These are phyloP conservation scores for Otolemur crassicaudatus DNA, from an alignment of 2,797 vertebrate species.

Conservation along the genomic window DNA sequence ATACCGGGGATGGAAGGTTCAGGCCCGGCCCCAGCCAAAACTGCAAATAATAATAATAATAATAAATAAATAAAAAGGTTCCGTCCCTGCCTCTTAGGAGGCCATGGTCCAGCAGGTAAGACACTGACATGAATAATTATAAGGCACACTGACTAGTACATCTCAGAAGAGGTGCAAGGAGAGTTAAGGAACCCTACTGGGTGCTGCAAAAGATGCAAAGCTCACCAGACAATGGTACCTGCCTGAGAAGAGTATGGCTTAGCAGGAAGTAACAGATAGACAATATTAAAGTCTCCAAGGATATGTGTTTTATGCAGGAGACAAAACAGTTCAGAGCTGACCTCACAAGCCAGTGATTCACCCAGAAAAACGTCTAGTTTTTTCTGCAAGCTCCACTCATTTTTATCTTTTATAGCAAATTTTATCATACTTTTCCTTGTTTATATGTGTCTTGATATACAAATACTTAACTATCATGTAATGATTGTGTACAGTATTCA, in stretches of 20 bases:
- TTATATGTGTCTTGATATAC: background rate
- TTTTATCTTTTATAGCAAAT: background rate
- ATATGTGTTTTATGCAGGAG: background rate
- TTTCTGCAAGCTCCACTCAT: background rate
- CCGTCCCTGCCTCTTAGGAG: background rate
- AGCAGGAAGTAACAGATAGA: conserved; percentile 8
- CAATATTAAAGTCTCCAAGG: conserved; percentile 22
- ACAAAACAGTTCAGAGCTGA: background rate
- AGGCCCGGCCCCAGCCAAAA: too few species aligned
- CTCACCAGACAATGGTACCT: background rate
- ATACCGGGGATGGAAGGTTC: too few species aligned
- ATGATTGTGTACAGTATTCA: background rate
- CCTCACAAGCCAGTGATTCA: background rate
- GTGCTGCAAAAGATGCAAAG: background rate
- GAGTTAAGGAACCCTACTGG: background rate
- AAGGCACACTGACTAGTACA: background rate
- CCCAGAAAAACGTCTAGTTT: background rate
- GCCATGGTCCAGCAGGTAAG: conserved; percentile 12
- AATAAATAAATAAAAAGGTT: background rate
- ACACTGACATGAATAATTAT: background rate
- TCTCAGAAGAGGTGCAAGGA: background rate
- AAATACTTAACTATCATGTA: background rate
- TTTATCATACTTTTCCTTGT: background rate
- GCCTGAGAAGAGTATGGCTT: background rate
- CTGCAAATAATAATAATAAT: too few species aligned